Conservation (phyloP, 2,113 vertebrate species). For the Heterocephalus glaber region DNA sequence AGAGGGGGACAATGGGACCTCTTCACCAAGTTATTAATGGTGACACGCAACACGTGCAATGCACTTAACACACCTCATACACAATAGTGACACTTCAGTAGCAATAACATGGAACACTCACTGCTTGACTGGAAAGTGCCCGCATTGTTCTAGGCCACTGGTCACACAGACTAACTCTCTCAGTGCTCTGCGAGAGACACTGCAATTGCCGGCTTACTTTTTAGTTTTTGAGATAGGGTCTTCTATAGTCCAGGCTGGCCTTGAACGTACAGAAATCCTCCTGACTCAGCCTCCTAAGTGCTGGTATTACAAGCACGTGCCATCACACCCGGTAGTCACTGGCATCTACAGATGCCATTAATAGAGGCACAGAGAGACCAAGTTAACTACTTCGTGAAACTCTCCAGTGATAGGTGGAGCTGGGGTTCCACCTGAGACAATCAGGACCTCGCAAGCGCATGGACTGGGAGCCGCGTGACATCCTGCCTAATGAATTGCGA, state of each 20-base stretch:
- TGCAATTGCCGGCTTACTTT: neutral
- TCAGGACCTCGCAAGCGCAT: neutral
- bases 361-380: slow-evolving; percentile 1
- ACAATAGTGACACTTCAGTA: neutral
- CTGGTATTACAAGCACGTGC: neutral
- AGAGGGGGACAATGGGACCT: neutral
- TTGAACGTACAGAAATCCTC: neutral
- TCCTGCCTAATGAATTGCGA: neutral
- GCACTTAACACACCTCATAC: neutral
- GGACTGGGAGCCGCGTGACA: neutral
- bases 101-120: neutral
- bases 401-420: neutral
- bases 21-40: neutral
- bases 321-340: neutral
- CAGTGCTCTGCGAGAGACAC: neutral
- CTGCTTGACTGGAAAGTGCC: neutral
- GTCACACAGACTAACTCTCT: neutral
- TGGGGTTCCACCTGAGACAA: neutral
- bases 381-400: neutral
- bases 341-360: neutral
- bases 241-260: neutral
- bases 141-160: neutral
- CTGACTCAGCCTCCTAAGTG: neutral
- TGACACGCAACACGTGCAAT: neutral
- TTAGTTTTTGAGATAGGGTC: neutral